These are phyloP conservation scores for Dendrolimus pini DNA, from an alignment of 2,888 invertebrate species.

Conservation along the genomic window DNA sequence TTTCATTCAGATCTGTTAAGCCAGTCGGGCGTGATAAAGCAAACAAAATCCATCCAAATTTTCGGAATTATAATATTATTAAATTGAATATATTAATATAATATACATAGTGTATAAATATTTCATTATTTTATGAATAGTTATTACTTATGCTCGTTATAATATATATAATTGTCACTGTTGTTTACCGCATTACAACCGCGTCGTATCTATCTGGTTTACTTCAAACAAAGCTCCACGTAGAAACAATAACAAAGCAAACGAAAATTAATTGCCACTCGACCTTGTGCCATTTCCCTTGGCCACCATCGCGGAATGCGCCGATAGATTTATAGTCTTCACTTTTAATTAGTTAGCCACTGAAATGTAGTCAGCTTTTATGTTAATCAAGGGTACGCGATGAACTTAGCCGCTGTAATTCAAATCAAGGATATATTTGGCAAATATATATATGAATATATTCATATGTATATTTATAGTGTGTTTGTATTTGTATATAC, in stretches of 20 bases:
- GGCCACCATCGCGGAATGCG: slow-evolving; percentile 5
- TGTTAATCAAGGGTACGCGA: background rate
- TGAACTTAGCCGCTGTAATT: background rate
- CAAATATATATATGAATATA: no score
- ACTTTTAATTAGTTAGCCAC: slow-evolving; percentile 12
- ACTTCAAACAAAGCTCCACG: slow-evolving; percentile 10
- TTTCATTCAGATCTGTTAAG: no score
- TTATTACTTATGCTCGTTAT: no score
- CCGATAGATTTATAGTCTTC: slow-evolving; percentile 11
- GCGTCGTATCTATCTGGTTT: background rate
- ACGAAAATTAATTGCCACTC: slow-evolving; percentile 30
- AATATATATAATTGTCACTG: no score
- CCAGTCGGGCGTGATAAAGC: no score
- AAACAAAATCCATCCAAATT: no score
- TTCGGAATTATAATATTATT: no score
- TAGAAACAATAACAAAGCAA: slow-evolving; percentile 38
- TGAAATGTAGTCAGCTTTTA: background rate
- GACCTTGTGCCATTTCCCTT: slow-evolving; percentile 38
- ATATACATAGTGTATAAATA: no score
- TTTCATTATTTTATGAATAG: no score
- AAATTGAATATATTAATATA: no score
- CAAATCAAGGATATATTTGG: background rate
- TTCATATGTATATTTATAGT: no score
- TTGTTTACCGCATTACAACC: background rate
- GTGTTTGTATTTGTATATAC: no score